These are phyloP conservation scores for Oncorhynchus nerka DNA, from an alignment of 2,113 vertebrate genomes.

Conservation along the genomic window DNA sequence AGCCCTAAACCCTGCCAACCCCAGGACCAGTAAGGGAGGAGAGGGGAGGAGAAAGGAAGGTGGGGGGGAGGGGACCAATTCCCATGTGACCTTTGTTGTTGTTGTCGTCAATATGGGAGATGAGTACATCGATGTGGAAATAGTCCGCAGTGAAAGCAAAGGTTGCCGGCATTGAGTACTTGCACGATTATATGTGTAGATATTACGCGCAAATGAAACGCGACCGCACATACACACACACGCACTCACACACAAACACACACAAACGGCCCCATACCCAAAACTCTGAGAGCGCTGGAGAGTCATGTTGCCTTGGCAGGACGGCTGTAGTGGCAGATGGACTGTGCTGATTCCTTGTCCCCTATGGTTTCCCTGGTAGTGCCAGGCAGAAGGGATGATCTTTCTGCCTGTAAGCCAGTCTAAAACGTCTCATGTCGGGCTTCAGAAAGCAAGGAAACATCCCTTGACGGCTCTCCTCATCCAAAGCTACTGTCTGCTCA, in stretches of 20 bases:
- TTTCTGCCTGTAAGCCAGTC: slow-evolving; percentile 24
- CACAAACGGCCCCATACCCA: slow-evolving; percentile 4
- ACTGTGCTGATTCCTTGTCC: slow-evolving; percentile 55
- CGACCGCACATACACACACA: slow-evolving; percentile 2
- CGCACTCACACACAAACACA: slow-evolving; percentile 15
- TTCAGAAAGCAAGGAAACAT: slow-evolving; percentile 30
- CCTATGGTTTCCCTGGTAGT: slow-evolving; percentile 37
- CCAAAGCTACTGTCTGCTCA: background rate
- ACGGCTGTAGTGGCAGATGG: slow-evolving; percentile 63
- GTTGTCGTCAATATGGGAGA: slow-evolving; percentile 1
- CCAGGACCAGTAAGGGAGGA: background rate
- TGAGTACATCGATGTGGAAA: background rate
- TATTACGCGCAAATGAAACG: slow-evolving; percentile 9
- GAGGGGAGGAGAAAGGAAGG: background rate
- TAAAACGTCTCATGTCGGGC: slow-evolving; percentile 25
- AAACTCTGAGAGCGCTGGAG: slow-evolving; percentile 6
- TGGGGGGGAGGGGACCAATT: background rate
- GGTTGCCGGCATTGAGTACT: slow-evolving; percentile 1
- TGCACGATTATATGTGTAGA: background rate
- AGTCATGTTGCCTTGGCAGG: slow-evolving; percentile 49
- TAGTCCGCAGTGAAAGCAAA: background rate
- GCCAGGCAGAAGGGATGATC: slow-evolving; percentile 29
- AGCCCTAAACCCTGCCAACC: background rate
- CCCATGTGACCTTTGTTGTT: background rate
- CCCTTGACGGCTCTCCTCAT: slow-evolving; percentile 11